Evolutionary conservation across 2,113 vertebrate species (phyloP), one percentile per base, ranked within the genome.

Genomic region (Speoplatyrhinus poulsoni): DNA sequence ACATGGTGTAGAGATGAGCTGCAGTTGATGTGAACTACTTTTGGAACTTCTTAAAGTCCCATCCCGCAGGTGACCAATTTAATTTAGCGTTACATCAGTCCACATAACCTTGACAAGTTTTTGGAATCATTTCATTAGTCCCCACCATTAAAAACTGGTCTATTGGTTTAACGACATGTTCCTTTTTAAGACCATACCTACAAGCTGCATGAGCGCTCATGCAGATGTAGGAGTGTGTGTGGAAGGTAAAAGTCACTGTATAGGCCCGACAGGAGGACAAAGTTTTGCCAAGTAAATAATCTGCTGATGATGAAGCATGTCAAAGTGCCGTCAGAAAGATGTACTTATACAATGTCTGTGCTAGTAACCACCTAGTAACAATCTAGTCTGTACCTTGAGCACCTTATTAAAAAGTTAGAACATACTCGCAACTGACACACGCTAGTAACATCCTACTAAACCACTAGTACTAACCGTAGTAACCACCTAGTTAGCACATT

Each of bases 61-160:
- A 81, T 75, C 69, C 80, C 75, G 67, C 81, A 75, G 76, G 76
- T 82, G 86, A 87, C 79, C 82, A 90, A 92, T 90, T 84, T 73
- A 87, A 89, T 90, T 89, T 86, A 77, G 60, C 55, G 61, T 77
- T 71, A 80, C 80, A 85, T 88, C 83, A 83, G 80, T 78, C 82
- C 66, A 56, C 46, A 62, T 86, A 90, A 88, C 90, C 90, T 90
- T 92, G 87, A 85, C 87, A 79, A 76, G 83, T 87, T 86, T 91
- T 83, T 66, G 73, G 73, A 88, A 86, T 90, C 84, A 88, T 87
- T 82, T 82, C 82, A 93, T 91, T 87, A 90, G 79, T 86, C 79
- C 66, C 70, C 52, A 65, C 65, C 79, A 69, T 80, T 84, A 85
- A 84, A 87, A 89, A 84, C 65, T 68, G 80, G 75, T 86, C 78